Evolutionary conservation across 1,140 invertebrate species (phyloP).

Genomic region (Apocrypta bakeri): DNA sequence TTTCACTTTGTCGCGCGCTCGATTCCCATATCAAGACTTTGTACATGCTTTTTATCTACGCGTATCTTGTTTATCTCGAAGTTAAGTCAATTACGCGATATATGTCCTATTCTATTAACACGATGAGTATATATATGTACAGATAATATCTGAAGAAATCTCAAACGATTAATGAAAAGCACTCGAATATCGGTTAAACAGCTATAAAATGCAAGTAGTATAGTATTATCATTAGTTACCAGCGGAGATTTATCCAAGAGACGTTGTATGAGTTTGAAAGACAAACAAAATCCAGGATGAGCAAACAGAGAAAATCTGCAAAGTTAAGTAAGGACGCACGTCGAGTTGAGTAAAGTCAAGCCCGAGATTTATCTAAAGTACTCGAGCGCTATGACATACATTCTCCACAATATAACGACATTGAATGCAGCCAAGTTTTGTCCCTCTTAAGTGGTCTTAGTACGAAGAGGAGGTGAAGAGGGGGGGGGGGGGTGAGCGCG

Average conservation of each 20-base stretch:
- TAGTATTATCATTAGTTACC: constrained; percentile 3
- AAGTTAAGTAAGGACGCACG: constrained; percentile 12
- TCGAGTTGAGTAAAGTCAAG: neutral
- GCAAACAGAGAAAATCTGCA: constrained; percentile 33
- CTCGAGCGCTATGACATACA: constrained; percentile 12
- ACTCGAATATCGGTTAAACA: constrained; percentile 22
- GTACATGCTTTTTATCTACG: too few species aligned
- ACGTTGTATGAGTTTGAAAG: constrained; percentile 21
- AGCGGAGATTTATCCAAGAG: neutral
- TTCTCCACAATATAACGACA: constrained; percentile 29
- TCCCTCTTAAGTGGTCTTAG: constrained; percentile 30
- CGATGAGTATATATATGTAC: too few species aligned
- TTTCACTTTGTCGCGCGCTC: neutral
- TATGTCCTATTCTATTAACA: too few species aligned
- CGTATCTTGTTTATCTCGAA: too few species aligned
- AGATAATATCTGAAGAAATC: too few species aligned
- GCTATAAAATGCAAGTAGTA: neutral
- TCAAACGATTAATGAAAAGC: neutral
- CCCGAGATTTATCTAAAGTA: constrained; percentile 39
- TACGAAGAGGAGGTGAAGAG: too few species aligned
- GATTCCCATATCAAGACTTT: neutral
- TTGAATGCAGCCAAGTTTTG: constrained; percentile 37
- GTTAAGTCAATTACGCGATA: too few species aligned
- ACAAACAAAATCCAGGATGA: constrained; percentile 31
- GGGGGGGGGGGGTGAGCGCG: too few species aligned